Percentiles rank a stretch among this genome's conserved stretches.
phyloP scores from a whole-genome alignment of 92 coral and sea anemone species.

The Meandrina meandrites region DNA sequence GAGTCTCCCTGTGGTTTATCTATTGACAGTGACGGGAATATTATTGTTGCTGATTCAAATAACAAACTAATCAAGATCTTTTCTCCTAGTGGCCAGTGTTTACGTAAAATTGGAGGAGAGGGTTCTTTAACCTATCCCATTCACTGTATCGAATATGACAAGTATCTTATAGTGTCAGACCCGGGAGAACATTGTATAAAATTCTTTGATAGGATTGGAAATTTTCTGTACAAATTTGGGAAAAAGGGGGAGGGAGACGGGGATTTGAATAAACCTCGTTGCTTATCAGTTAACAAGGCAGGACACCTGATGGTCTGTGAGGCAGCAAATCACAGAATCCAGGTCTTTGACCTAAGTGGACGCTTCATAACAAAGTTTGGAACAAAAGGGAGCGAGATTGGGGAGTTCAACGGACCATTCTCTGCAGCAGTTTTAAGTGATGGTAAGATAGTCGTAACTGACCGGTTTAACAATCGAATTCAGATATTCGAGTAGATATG shows the following conservation, averaged over 20 bases:
- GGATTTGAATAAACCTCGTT: conserved; percentile 36
- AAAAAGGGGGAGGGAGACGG: conserved; percentile 33
- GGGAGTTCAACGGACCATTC: conserved; percentile 27
- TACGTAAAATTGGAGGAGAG: conserved; percentile 24
- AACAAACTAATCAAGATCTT: conserved; percentile 44
- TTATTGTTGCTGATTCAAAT: conserved; percentile 36
- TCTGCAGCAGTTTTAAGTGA: conserved; percentile 32
- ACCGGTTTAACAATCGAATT: conserved; percentile 12
- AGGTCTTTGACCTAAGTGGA: conserved; percentile 38
- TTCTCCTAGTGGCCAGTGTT: conserved; percentile 39
- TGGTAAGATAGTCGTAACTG: conserved; percentile 39
- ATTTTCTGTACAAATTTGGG: conserved; percentile 29
- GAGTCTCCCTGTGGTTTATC: conserved; percentile 37
- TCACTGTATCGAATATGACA: conserved; percentile 38
- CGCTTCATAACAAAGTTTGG: conserved; percentile 35
- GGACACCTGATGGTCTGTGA: conserved; percentile 56
- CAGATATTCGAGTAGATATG: conserved; percentile 30
- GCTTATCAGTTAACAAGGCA: conserved; percentile 39
- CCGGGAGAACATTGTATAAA: conserved; percentile 23
- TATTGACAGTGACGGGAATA: conserved; percentile 27
- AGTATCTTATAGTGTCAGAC: conserved; percentile 38
- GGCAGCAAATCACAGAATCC: conserved; percentile 31
- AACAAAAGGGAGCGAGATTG: conserved; percentile 16
- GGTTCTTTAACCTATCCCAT: conserved; percentile 16
- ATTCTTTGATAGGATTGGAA: conserved; percentile 32